These are phyloP conservation scores for Myotis lucifugus DNA, from an alignment of 2,113 vertebrate species.

Conservation along the genomic window DNA sequence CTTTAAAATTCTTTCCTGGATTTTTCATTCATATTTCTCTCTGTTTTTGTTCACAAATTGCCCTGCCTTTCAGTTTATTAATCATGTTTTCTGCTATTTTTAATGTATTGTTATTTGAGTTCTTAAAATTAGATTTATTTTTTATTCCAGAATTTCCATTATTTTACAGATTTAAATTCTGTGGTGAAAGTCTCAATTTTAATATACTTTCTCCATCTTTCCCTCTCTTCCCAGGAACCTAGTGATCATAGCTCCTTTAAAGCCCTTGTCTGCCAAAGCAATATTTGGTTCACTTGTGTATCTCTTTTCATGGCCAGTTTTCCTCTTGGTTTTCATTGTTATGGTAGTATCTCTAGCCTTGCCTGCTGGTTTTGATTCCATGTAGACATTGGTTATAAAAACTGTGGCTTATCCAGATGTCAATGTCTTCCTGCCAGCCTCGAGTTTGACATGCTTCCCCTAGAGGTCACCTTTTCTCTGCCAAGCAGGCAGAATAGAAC, in stretches of 20 bases:
- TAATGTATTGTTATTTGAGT: not conserved
- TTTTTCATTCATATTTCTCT: not conserved
- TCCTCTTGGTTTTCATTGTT: not conserved
- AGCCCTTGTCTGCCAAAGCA: not conserved
- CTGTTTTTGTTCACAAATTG: not conserved
- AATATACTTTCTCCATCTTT: not conserved
- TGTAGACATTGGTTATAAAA: not conserved
- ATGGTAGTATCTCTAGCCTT: not conserved
- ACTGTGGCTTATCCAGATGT: not conserved
- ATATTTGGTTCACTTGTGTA: not conserved
- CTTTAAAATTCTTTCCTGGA: not conserved
- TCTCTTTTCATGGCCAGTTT: not conserved
- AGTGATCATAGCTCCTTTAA: conserved; percentile 28
- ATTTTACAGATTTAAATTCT: not conserved
- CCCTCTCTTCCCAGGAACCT: not conserved
- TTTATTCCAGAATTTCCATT: not conserved
- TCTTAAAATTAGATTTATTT: not conserved
- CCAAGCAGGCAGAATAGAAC: not conserved
- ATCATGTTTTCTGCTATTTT: not conserved
- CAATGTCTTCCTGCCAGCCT: not conserved
- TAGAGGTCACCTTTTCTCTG: not conserved
- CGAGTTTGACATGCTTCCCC: too few species aligned
- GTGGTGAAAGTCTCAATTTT: not conserved
- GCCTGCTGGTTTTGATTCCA: not conserved
- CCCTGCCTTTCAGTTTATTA: not conserved